Percentiles rank a stretch among this genome's conserved stretches.
These are phyloP conservation scores for Hystrix brachyura DNA, from an alignment of 2,113 vertebrate genomes.

Conservation along the genomic window DNA sequence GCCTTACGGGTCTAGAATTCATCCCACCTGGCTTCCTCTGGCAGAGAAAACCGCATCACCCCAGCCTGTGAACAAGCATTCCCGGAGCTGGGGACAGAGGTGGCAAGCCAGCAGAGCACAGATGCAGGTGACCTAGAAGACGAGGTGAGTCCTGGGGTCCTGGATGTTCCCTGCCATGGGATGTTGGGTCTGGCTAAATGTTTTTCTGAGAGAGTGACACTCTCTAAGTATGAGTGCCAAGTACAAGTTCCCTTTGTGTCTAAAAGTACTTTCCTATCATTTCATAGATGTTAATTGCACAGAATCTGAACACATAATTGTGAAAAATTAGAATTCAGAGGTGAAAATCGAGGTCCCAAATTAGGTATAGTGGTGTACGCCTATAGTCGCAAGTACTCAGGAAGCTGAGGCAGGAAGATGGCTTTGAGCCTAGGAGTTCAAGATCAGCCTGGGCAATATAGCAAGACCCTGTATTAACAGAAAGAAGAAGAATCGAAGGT, in stretches of 20 bases:
- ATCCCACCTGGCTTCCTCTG: constrained; percentile 32
- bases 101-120: constrained; percentile 76
- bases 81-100: constrained; percentile 79
- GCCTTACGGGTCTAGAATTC: constrained; percentile 17
- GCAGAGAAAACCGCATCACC: constrained; percentile 88
- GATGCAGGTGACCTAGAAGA: constrained; percentile 84
- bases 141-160: constrained; percentile 84
- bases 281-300: constrained; percentile 36
- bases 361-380: neutral
- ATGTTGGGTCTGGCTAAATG: neutral
- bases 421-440: neutral
- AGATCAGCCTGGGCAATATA: neutral
- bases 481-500: neutral
- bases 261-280: constrained; percentile 30
- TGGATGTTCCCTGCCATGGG: neutral
- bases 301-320: constrained; percentile 14
- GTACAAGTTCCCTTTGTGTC: neutral
- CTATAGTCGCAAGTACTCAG: neutral
- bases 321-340: constrained; percentile 13
- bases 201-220: neutral
- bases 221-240: neutral
- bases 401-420: neutral
- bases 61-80: constrained; percentile 89
- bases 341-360: constrained; percentile 26
- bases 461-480: neutral